Evolutionary conservation across 2,888 invertebrate genomes (phyloP).

Genomic region (Nephrotoma guestfalica): DNA sequence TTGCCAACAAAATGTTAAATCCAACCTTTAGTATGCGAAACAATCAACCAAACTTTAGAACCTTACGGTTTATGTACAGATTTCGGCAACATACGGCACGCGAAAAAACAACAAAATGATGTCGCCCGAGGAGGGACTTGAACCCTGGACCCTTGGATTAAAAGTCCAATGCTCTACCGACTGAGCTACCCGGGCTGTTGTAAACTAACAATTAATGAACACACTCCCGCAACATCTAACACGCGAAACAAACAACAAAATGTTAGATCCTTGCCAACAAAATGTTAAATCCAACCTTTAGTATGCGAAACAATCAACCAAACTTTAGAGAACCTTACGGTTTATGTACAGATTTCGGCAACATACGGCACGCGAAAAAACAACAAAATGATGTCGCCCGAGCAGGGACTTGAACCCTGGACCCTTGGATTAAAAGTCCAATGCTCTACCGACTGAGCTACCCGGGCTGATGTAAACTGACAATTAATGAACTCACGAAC

Average conservation of each 20-base stretch:
- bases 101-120: neutral
- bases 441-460: neutral
- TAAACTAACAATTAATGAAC: neutral
- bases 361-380: too few relatives aligned
- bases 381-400: neutral
- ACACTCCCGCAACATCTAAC: too few relatives aligned
- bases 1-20: neutral
- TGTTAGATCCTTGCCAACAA: too few relatives aligned
- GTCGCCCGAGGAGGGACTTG: neutral
- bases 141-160: conserved; percentile 1
- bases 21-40: neutral
- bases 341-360: too few relatives aligned
- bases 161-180: conserved; percentile 1
- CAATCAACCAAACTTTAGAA: too few relatives aligned
- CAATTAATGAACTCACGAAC: neutral
- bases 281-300: too few relatives aligned
- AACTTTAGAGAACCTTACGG: too few relatives aligned
- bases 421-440: neutral
- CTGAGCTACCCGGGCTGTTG: neutral
- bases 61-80: too few relatives aligned
- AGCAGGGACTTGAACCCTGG: neutral
- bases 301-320: too few relatives aligned
- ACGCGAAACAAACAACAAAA: too few relatives aligned
- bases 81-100: too few relatives aligned
- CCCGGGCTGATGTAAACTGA: neutral